phyloP scores from a whole-genome alignment of 2,113 vertebrate species.

The Ginglymostoma cirratum region DNA sequence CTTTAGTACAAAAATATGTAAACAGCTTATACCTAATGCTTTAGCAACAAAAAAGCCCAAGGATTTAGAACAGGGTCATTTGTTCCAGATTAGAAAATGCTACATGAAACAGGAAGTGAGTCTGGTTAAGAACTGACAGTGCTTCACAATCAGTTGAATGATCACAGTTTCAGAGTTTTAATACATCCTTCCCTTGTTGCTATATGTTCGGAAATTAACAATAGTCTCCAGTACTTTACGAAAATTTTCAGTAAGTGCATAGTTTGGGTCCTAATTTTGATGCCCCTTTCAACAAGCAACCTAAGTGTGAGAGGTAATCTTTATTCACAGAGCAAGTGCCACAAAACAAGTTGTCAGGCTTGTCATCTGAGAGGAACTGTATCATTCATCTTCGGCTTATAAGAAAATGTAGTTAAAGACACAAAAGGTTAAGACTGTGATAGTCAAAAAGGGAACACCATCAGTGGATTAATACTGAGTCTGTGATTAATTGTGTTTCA shows the following conservation, averaged over 20 bases:
- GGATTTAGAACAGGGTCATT: slow-evolving; percentile 33
- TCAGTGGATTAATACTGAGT: background rate
- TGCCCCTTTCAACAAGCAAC: slow-evolving; percentile 47
- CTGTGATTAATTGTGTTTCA: background rate
- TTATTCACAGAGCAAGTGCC: slow-evolving; percentile 36
- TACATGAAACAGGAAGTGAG: slow-evolving; percentile 46
- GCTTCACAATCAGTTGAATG: slow-evolving; percentile 51
- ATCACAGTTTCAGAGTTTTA: slow-evolving; percentile 64
- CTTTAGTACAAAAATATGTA: slow-evolving; percentile 73
- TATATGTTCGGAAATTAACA: slow-evolving; percentile 47
- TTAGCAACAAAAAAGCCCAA: slow-evolving; percentile 46
- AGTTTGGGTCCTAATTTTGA: slow-evolving; percentile 55
- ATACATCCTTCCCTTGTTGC: slow-evolving; percentile 54
- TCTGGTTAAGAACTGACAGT: slow-evolving; percentile 51
- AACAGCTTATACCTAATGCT: slow-evolving; percentile 68
- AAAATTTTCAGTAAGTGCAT: slow-evolving; percentile 57
- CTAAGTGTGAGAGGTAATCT: slow-evolving; percentile 55
- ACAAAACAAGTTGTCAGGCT: background rate
- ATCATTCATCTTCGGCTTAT: slow-evolving; percentile 28
- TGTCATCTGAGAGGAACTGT: slow-evolving; percentile 24
- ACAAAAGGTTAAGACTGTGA: background rate
- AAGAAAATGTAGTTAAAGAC: background rate
- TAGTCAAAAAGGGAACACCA: slow-evolving; percentile 17
- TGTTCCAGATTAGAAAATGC: slow-evolving; percentile 39
- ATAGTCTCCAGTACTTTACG: slow-evolving; percentile 52